Percentiles rank a stretch among this genome's conserved stretches.
Evolutionary conservation across 2,888 invertebrate genomes (phyloP).

Genomic region (Cyclophora albipunctata): DNA sequence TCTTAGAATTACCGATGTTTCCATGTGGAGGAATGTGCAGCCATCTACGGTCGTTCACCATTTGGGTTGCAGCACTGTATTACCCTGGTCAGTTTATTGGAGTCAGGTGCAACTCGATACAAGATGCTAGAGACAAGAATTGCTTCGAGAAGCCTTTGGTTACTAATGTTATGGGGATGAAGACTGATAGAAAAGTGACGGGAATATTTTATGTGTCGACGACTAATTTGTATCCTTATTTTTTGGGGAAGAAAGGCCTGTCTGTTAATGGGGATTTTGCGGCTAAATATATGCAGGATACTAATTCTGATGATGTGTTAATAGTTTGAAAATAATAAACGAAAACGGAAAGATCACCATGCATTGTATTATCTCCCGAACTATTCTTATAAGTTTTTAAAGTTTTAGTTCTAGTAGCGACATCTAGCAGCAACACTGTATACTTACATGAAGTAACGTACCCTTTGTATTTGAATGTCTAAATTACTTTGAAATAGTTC

Average conservation of each 20-base stretch:
- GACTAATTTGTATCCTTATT: conserved; percentile 26
- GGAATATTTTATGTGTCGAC: conserved; percentile 36
- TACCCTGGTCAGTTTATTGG: conserved; percentile 24
- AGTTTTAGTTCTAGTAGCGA: too few relatives aligned
- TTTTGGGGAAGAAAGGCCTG: conserved; percentile 30
- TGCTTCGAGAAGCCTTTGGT: conserved; percentile 25
- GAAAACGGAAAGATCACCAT: too few relatives aligned
- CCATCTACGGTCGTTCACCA: conserved; percentile 13
- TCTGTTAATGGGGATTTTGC: conserved; percentile 23
- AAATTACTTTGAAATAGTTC: too few relatives aligned
- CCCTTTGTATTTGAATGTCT: too few relatives aligned
- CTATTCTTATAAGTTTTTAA: too few relatives aligned
- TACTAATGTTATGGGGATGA: conserved; percentile 17
- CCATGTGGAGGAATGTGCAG: conserved; percentile 23
- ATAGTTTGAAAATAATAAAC: neutral
- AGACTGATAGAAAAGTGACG: conserved; percentile 23
- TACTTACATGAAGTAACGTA: too few relatives aligned
- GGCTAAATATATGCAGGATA: neutral
- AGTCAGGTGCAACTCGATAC: conserved; percentile 24
- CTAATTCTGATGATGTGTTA: conserved; percentile 9
- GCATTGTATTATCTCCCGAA: too few relatives aligned
- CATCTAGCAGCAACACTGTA: too few relatives aligned
- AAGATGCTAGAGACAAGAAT: conserved; percentile 22
- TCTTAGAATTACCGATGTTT: conserved; percentile 8
- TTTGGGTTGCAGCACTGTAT: conserved; percentile 23